Conservation (phyloP, 1,140 invertebrate species). For the Cydia splendana region DNA sequence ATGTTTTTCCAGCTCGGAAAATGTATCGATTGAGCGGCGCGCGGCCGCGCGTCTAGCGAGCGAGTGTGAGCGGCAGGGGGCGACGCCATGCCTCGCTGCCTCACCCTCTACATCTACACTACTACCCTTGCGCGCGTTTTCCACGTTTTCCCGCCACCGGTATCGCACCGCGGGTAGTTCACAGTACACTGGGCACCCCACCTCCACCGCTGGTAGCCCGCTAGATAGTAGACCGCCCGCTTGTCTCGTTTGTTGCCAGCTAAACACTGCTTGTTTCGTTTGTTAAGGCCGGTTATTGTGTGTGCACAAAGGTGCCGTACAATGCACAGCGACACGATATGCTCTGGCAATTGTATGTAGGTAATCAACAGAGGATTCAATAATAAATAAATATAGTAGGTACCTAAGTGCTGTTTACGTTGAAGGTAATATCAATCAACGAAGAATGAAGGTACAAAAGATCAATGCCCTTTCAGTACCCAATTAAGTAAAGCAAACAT, state of each 20-base stretch:
- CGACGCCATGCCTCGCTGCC: slow-evolving; percentile 25
- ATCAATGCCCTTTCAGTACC: background rate
- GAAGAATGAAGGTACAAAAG: no score
- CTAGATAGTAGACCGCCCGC: background rate
- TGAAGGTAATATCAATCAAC: background rate
- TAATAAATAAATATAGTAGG: background rate
- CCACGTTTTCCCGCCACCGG: slow-evolving; percentile 68
- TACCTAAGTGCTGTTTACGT: background rate
- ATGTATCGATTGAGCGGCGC: slow-evolving; percentile 73
- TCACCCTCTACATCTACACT: slow-evolving; percentile 6
- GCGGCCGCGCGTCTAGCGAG: slow-evolving; percentile 63
- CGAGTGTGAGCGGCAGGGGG: slow-evolving; percentile 57
- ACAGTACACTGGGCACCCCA: background rate
- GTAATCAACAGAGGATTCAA: background rate
- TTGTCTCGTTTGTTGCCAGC: background rate
- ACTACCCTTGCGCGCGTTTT: slow-evolving; percentile 65
- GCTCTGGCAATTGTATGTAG: slow-evolving; percentile 6
- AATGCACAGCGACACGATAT: slow-evolving; percentile 5
- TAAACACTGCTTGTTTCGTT: slow-evolving; percentile 28
- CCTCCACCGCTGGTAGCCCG: background rate
- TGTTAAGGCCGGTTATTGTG: slow-evolving; percentile 26
- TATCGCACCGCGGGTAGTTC: slow-evolving; percentile 49
- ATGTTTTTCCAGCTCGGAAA: slow-evolving; percentile 50
- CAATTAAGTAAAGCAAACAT: no score
- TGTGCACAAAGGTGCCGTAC: slow-evolving; percentile 22